Evolutionary conservation across 2,797 vertebrate species (phyloP).

Genomic region (Pangasius sanitwongsei): DNA sequence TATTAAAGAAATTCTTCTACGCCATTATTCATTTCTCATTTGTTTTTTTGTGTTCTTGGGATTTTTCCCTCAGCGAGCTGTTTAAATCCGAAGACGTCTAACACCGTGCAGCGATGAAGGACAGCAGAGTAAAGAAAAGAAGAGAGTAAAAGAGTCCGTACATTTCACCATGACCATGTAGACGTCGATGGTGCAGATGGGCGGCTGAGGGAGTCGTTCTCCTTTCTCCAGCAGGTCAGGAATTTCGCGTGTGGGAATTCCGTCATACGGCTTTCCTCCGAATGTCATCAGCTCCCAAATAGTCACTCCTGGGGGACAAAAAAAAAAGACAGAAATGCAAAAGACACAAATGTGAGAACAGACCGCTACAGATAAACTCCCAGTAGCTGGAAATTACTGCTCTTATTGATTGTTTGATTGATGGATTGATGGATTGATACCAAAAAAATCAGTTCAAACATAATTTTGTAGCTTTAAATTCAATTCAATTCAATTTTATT

Average conservation of each 20-base stretch:
- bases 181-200: conserved; percentile 97
- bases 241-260: conserved; percentile 95
- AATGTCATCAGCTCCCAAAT: conserved; percentile 99
- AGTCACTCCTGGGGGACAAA: conserved; percentile 86
- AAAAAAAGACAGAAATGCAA: background rate
- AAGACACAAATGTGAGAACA: background rate
- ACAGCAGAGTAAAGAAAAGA: too few species aligned
- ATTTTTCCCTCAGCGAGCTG: background rate
- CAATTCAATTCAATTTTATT: too few species aligned
- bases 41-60: background rate
- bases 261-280: conserved; percentile 95
- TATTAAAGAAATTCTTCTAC: background rate
- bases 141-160: conserved; percentile 65
- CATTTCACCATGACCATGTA: conserved; percentile 99
- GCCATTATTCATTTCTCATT: background rate
- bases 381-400: background rate
- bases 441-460: background rate
- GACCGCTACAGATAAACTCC: background rate
- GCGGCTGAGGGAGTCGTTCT: conserved; percentile 93
- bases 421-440: background rate
- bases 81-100: background rate
- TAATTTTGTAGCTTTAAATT: background rate
- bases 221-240: conserved; percentile 98
- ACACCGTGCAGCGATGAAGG: background rate
- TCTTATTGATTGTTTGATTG: background rate